These are phyloP conservation scores for Holothuria scabra DNA, from an alignment of 53 echinoderm and acorn worm species.

Conservation along the genomic window DNA sequence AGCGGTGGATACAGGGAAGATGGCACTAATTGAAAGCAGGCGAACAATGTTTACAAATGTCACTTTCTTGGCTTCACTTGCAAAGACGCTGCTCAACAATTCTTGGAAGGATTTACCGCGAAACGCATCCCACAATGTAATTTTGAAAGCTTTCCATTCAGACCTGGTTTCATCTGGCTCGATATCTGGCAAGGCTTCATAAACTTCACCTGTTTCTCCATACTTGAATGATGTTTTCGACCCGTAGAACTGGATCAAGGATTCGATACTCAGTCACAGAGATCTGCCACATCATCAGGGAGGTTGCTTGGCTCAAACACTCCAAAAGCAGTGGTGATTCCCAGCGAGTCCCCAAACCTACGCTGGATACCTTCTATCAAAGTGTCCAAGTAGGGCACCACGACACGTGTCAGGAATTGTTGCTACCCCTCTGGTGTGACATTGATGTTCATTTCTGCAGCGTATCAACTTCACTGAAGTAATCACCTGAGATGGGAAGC, in stretches of 20 bases:
- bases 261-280: neutral
- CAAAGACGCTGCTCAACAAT: constrained; percentile 18
- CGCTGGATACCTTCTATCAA: neutral
- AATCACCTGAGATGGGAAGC: neutral
- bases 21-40: constrained; percentile 9
- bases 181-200: neutral
- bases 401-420: constrained; percentile 4
- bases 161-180: constrained; percentile 22
- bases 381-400: constrained; percentile 28
- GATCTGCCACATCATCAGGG: constrained; percentile 7
- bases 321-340: constrained; percentile 3
- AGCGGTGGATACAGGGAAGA: constrained; percentile 12
- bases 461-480: constrained; percentile 5
- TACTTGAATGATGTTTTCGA: neutral
- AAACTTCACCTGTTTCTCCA: constrained; percentile 18
- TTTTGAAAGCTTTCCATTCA: constrained; percentile 20
- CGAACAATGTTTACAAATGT: neutral
- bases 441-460: constrained; percentile 2
- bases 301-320: constrained; percentile 13
- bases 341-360: constrained; percentile 9
- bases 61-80: constrained; percentile 12
- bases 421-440: constrained; percentile 7
- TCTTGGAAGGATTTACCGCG: neutral
- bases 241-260: constrained; percentile 9
- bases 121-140: constrained; percentile 31